Percentiles rank a stretch among this genome's conserved stretches.
Evolutionary conservation across 2,797 vertebrate species (phyloP).

Genomic region (Acanthurus tractus): DNA sequence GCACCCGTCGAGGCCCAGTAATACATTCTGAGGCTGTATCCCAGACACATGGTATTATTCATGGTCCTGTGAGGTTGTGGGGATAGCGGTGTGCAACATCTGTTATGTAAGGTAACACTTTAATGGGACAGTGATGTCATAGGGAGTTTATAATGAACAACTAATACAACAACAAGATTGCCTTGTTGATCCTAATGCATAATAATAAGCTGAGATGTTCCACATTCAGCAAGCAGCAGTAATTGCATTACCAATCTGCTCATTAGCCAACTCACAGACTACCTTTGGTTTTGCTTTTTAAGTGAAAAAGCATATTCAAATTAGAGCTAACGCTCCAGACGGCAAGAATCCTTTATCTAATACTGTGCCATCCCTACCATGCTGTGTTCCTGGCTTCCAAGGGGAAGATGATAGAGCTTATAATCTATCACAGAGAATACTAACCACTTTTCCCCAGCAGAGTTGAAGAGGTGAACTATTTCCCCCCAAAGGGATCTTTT

Average conservation of each 20-base stretch:
- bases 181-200: slow-evolving; percentile 53
- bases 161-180: slow-evolving; percentile 55
- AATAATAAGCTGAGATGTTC: slow-evolving; percentile 51
- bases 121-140: slow-evolving; percentile 40
- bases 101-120: slow-evolving; percentile 31
- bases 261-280: slow-evolving; percentile 55
- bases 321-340: slow-evolving; percentile 48
- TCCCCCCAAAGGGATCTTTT: slow-evolving; percentile 69
- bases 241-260: slow-evolving; percentile 68
- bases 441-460: slow-evolving; percentile 68
- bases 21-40: background rate
- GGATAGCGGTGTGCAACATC: slow-evolving; percentile 3
- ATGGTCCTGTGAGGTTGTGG: background rate
- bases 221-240: slow-evolving; percentile 66
- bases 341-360: slow-evolving; percentile 60
- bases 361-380: slow-evolving; percentile 54
- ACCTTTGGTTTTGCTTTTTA: slow-evolving; percentile 51
- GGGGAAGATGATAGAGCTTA: slow-evolving; percentile 75
- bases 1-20: background rate
- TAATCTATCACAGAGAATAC: slow-evolving; percentile 82
- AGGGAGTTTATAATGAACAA: slow-evolving; percentile 48
- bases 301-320: slow-evolving; percentile 68
- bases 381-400: slow-evolving; percentile 68
- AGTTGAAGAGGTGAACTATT: slow-evolving; percentile 79
- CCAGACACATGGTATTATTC: background rate